Base-by-base conservation (phyloP, 2,113 vertebrate genomes). In the Clarias magur region DNA sequence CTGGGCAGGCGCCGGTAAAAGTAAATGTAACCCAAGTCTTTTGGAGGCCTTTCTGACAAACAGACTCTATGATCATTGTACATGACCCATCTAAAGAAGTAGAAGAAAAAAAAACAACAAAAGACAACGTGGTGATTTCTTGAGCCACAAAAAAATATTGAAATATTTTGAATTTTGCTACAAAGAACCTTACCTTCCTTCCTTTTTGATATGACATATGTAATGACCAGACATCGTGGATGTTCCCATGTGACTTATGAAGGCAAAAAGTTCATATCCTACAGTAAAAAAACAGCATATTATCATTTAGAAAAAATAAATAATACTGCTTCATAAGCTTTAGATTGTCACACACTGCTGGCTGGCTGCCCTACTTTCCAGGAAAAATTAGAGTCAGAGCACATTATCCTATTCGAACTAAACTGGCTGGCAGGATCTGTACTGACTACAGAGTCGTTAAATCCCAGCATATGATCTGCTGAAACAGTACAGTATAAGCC, bases 181-280 rank as follows among this genome's bases (percentile, higher is more conserved):
- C 30, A 60, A 48, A 82, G 30, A 65, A 4, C 70, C 96, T 96
- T 90, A 99, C 98, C 98, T 97, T 92, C 98, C 98, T 88, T 99
- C 98, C 92, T 99, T 99, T 92, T 98, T 99, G 91, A 99, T 96
- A 92, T 99, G 98, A 93, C 98, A 99, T 87, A 99, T 95, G 57
- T 99, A 99, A 94, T 98, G 98, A 86, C 98, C 98, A 27, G 97
- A 99, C 98, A 99, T 99, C 9, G 98, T 99, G 60, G 98, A 99
- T 88, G 96, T 96, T 93, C 98, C 98, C 96, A 99, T 98, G 94
- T 99, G 98, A 92, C 98, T 99, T 94, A 99, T 97, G 93, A 99
- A 97, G 25, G 97, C 98, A 89, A 99, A 97, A 63, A 99, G 95
- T 91, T 99, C 97, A 23, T 99, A 99, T 62, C 95, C 98, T 99